Conservation (phyloP, 2,797 vertebrate species). For the Rhinichthys osculus region DNA sequence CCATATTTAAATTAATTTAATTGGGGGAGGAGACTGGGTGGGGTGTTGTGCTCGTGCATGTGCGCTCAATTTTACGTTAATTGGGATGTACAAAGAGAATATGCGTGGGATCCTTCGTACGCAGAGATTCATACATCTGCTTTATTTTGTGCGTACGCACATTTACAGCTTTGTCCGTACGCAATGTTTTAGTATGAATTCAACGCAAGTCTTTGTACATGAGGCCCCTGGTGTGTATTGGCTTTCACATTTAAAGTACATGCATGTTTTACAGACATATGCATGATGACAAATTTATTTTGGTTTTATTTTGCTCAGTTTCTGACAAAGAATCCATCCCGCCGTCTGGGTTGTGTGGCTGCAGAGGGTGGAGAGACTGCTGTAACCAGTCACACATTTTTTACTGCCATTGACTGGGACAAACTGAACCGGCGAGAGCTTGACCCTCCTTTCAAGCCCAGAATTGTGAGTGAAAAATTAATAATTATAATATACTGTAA, state of each 20-base stretch:
- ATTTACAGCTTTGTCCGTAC: too few relatives aligned
- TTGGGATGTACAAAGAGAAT: too few relatives aligned
- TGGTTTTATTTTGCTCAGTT: constrained; percentile 78
- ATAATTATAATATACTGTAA: not conserved
- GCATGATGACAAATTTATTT: not conserved
- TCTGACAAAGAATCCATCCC: constrained; percentile 91
- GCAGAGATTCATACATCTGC: too few relatives aligned
- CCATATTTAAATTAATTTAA: too few relatives aligned
- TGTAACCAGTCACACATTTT: constrained; percentile 88
- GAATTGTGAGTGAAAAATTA: constrained; percentile 84
- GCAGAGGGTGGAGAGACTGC: constrained; percentile 86
- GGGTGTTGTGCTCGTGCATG: too few relatives aligned
- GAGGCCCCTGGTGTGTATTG: not conserved
- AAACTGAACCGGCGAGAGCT: constrained; percentile 88
- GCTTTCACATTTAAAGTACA: not conserved
- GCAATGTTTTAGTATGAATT: too few relatives aligned
- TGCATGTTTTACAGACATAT: not conserved
- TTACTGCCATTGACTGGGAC: constrained; percentile 89
- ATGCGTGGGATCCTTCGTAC: too few relatives aligned
- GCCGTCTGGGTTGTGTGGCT: constrained; percentile 87
- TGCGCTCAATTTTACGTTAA: too few relatives aligned
- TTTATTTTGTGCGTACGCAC: too few relatives aligned
- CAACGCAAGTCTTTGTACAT: too few relatives aligned
- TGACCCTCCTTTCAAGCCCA: constrained; percentile 93
- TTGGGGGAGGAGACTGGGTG: too few relatives aligned